Percentiles rank a stretch among this genome's conserved stretches.
Evolutionary conservation across 1,140 invertebrate genomes (phyloP).

Genomic region (Kradibia gibbosae): DNA sequence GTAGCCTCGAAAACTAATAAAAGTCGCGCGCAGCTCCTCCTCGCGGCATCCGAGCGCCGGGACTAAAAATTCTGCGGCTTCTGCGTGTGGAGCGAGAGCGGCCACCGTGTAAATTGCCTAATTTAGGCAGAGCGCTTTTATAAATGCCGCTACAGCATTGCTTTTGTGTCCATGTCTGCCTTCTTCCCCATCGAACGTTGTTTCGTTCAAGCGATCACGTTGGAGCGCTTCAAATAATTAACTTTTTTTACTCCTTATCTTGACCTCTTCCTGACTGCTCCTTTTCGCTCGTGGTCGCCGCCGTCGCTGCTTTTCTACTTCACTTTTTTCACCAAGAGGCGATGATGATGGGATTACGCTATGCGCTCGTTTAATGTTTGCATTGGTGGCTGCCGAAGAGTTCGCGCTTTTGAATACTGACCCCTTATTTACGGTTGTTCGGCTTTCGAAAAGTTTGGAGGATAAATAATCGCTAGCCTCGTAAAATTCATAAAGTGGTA

Average conservation of each 20-base stretch:
- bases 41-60: slow-evolving; percentile 12
- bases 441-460: not conserved
- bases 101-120: slow-evolving; percentile 63
- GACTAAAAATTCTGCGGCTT: slow-evolving; percentile 50
- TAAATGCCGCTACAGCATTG: slow-evolving; percentile 37
- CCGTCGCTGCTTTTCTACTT: not conserved
- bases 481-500: not conserved
- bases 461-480: slow-evolving; percentile 3
- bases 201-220: not conserved
- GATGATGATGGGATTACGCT: slow-evolving; percentile 45
- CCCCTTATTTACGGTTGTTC: slow-evolving; percentile 39
- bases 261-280: not conserved
- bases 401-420: slow-evolving; percentile 17
- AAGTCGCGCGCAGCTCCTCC: slow-evolving; percentile 38
- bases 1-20: slow-evolving; percentile 47
- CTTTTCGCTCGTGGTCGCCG: not conserved
- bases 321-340: not conserved
- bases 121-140: slow-evolving; percentile 59
- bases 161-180: slow-evolving; percentile 18
- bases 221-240: slow-evolving; percentile 31
- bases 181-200: slow-evolving; percentile 10
- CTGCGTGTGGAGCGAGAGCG: slow-evolving; percentile 34
- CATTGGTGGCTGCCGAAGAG: slow-evolving; percentile 31
- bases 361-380: slow-evolving; percentile 32
- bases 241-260: slow-evolving; percentile 19